These are phyloP conservation scores for Zaprionus kolodkinae DNA, from an alignment of 1,140 invertebrate genomes.

Conservation along the genomic window DNA sequence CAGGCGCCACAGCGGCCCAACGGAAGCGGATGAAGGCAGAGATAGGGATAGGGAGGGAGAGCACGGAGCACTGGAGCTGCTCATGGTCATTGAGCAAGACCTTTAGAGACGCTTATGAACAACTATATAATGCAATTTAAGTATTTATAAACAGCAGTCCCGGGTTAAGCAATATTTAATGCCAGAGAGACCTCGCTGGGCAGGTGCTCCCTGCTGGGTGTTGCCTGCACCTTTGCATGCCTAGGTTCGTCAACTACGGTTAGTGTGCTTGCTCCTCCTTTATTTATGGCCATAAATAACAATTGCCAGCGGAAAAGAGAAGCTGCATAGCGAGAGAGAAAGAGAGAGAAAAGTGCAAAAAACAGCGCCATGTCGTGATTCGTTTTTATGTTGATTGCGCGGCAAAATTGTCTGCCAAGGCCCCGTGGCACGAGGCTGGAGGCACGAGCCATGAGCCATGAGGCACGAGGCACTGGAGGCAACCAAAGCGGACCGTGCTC, in stretches of 20 bases:
- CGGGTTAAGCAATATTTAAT: constrained; percentile 74
- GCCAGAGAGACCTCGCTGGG: constrained; percentile 35
- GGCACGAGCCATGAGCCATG: neutral
- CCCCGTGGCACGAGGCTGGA: neutral
- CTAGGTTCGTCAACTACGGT: constrained; percentile 9
- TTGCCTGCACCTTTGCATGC: constrained; percentile 4
- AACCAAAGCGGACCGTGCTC: neutral
- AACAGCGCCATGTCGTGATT: constrained; percentile 64
- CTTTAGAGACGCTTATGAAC: constrained; percentile 32
- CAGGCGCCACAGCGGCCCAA: constrained; percentile 31
- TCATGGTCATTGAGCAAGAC: constrained; percentile 8
- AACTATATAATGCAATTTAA: constrained; percentile 59
- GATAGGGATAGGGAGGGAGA: constrained; percentile 11
- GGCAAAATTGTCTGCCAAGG: constrained; percentile 60
- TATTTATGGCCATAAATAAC: constrained; percentile 68
- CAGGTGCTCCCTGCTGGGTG: constrained; percentile 17
- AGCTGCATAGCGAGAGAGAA: neutral
- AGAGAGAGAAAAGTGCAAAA: constrained; percentile 25
- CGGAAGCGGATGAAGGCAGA: neutral
- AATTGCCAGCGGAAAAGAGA: constrained; percentile 51
- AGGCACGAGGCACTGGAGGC: neutral
- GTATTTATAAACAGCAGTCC: constrained; percentile 55
- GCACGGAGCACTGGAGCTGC: neutral
- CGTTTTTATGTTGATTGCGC: constrained; percentile 74
- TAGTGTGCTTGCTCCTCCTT: constrained; percentile 18